Percentiles rank a stretch among this genome's conserved stretches.
phyloP scores from a whole-genome alignment of 2,888 invertebrate genomes.

The Lycia hirtaria region DNA sequence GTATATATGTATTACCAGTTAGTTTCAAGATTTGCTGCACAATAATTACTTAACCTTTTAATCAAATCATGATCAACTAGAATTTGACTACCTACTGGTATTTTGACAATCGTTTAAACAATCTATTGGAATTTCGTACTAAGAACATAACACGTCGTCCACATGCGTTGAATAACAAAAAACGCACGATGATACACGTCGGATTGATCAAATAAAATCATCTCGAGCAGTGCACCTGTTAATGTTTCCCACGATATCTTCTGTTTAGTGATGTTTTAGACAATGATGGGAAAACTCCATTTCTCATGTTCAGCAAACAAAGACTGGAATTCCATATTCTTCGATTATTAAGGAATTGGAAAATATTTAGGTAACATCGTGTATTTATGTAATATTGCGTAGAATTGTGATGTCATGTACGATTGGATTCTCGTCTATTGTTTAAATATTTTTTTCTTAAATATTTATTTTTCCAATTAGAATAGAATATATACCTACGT shows the following conservation, averaged over 20 bases:
- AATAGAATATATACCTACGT: too few relatives aligned
- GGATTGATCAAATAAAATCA: slow-evolving; percentile 50
- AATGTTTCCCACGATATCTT: slow-evolving; percentile 69
- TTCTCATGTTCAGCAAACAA: slow-evolving; percentile 45
- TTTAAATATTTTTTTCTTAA: too few relatives aligned
- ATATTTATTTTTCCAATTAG: too few relatives aligned
- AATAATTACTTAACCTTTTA: too few relatives aligned
- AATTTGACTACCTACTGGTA: too few relatives aligned
- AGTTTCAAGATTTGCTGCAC: too few relatives aligned
- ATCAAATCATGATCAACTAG: too few relatives aligned
- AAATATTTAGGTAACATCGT: not conserved
- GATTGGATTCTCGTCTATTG: not conserved
- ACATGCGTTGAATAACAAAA: slow-evolving; percentile 9
- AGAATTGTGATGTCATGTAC: not conserved
- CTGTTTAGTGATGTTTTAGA: slow-evolving; percentile 50
- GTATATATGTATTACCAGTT: too few relatives aligned
- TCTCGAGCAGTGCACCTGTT: slow-evolving; percentile 63
- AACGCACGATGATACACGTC: slow-evolving; percentile 28
- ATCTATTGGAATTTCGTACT: not conserved
- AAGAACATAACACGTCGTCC: not conserved
- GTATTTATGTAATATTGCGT: not conserved
- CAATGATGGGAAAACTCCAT: slow-evolving; percentile 67
- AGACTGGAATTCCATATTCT: slow-evolving; percentile 14
- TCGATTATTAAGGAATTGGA: slow-evolving; percentile 7
- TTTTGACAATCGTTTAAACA: too few relatives aligned